These are phyloP conservation scores for Pionites leucogaster DNA, from an alignment of 2,113 vertebrate species.

Conservation along the genomic window DNA sequence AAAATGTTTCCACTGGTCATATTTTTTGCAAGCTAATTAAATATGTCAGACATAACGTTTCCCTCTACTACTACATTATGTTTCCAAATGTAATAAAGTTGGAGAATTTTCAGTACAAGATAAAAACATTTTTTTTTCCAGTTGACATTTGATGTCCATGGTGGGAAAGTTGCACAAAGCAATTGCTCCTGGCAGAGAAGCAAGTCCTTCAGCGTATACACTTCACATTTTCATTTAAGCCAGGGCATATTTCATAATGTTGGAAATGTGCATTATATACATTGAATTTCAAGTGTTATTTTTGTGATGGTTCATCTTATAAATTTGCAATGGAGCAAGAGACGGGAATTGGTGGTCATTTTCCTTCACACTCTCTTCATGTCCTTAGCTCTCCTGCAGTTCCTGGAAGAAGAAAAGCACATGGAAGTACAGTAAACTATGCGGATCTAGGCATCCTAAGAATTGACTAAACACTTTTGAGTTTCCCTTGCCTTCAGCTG, in stretches of 20 bases:
- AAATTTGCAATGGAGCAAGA: neutral
- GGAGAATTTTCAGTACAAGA: neutral
- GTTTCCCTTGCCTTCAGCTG: neutral
- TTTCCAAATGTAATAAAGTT: neutral
- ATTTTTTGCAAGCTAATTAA: conserved; percentile 8
- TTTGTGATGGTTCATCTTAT: neutral
- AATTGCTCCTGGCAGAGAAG: conserved; percentile 2
- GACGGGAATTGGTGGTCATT: neutral
- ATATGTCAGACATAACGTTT: neutral
- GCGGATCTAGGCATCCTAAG: neutral
- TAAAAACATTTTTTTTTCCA: conserved; percentile 3
- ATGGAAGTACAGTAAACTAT: neutral
- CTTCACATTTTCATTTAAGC: conserved; percentile 20
- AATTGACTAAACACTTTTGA: neutral
- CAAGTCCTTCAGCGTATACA: neutral
- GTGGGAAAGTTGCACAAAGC: neutral
- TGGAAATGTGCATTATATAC: neutral
- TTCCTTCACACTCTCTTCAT: neutral
- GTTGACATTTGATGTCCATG: neutral
- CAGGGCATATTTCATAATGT: neutral
- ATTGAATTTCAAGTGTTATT: neutral
- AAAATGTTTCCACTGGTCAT: neutral
- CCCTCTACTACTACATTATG: neutral
- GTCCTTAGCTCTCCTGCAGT: neutral
- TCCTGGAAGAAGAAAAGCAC: neutral